Evolutionary conservation across 1,140 invertebrate genomes (phyloP).

Genomic region (Temnothorax nylanderi): DNA sequence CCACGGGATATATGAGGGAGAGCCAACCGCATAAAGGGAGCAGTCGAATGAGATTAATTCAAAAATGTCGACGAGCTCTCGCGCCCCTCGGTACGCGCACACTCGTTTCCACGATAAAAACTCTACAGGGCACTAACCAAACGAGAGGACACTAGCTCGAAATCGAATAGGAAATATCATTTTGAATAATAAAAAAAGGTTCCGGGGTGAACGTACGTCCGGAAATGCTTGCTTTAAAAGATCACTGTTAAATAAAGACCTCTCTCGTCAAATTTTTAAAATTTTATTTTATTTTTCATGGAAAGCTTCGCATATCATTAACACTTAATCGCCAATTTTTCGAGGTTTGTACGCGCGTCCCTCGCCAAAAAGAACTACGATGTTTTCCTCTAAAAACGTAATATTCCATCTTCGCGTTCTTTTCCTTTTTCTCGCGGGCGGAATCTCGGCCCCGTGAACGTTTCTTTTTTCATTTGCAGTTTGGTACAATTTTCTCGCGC

Average conservation of each 20-base stretch:
- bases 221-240: neutral
- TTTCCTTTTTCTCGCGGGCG: neutral
- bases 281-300: neutral
- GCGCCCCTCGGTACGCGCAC: conserved; percentile 61
- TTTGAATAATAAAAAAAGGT: conserved; percentile 4
- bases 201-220: neutral
- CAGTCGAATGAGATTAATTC: conserved; percentile 82
- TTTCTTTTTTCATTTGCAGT: conserved; percentile 20
- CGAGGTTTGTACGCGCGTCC: neutral
- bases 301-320: neutral
- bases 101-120: conserved; percentile 49
- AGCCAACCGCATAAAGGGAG: conserved; percentile 75
- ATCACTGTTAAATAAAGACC: neutral
- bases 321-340: neutral
- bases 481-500: conserved; percentile 64
- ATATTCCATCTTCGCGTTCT: neutral
- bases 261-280: neutral
- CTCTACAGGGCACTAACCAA: conserved; percentile 27
- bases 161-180: conserved; percentile 19
- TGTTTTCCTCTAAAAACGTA: neutral
- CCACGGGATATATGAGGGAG: conserved; percentile 69
- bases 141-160: conserved; percentile 15
- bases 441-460: conserved; percentile 20
- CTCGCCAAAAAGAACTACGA: neutral
- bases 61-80: conserved; percentile 73